Conservation (phyloP, 2,113 vertebrate species). For the Mungos mungo region DNA sequence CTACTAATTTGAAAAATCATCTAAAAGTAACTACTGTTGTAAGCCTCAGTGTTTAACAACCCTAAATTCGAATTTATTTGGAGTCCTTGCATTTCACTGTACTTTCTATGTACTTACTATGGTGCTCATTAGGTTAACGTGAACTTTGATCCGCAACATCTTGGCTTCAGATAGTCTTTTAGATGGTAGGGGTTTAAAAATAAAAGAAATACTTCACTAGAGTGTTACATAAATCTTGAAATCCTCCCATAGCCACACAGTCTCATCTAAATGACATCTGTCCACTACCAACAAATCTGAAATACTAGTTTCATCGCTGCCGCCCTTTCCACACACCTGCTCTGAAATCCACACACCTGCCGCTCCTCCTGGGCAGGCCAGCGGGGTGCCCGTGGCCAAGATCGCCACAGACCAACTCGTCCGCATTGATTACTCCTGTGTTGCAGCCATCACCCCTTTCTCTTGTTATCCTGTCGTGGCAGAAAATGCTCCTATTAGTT, state of each 20-base stretch:
- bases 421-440: neutral
- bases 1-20: neutral
- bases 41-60: neutral
- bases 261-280: no score
- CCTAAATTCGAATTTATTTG: neutral
- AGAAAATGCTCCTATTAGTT: neutral
- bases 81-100: neutral
- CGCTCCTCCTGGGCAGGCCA: neutral
- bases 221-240: neutral
- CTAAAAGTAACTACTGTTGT: neutral
- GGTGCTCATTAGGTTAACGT: neutral
- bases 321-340: neutral
- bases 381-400: neutral
- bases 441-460: neutral
- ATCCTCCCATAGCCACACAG: neutral
- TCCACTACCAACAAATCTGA: neutral
- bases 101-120: neutral
- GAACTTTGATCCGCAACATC: neutral
- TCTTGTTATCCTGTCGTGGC: neutral
- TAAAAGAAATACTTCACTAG: neutral
- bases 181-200: neutral
- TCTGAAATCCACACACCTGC: neutral
- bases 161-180: neutral
- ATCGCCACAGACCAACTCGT: neutral
- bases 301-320: neutral